phyloP scores from a whole-genome alignment of 2,888 invertebrate species.

The Bombyx huttoni region DNA sequence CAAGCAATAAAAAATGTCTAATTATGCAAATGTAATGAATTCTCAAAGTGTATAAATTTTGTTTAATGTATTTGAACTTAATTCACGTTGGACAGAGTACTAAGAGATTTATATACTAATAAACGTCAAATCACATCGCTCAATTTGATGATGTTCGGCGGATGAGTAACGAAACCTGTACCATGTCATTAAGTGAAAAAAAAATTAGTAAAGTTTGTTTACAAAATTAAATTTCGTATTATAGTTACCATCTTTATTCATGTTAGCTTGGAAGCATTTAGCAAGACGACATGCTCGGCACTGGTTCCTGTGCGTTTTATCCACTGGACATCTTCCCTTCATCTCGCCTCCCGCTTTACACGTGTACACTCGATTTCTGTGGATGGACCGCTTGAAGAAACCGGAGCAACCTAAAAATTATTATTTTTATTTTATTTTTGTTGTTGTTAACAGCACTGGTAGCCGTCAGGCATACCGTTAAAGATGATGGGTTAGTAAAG shows the following conservation, averaged over 20 bases:
- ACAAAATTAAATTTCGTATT: neutral
- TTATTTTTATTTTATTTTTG: neutral
- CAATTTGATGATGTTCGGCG: too few relatives aligned
- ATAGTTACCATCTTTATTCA: conserved; percentile 97
- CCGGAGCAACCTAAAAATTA: conserved; percentile 87
- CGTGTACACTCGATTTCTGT: conserved; percentile 95
- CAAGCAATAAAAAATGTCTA: too few relatives aligned
- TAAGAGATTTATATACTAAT: too few relatives aligned
- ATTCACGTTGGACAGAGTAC: too few relatives aligned
- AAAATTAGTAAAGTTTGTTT: neutral
- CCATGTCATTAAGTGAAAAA: neutral
- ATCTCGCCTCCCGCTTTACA: conserved; percentile 96
- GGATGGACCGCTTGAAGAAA: conserved; percentile 96
- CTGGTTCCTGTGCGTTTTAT: conserved; percentile 97
- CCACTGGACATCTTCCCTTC: conserved; percentile 94
- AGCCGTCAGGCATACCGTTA: too few relatives aligned
- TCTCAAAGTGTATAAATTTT: too few relatives aligned
- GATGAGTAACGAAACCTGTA: neutral
- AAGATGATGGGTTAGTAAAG: too few relatives aligned
- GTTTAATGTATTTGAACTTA: too few relatives aligned
- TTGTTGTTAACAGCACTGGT: too few relatives aligned
- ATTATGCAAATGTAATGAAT: too few relatives aligned
- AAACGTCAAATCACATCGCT: too few relatives aligned
- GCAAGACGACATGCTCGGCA: conserved; percentile 95
- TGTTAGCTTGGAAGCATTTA: conserved; percentile 95